A percentile compares a stretch with the other conserved stretches of the same genome.
These are phyloP conservation scores for Coptodon rendalli DNA, from an alignment of 2,113 vertebrate genomes.

Conservation along the genomic window DNA sequence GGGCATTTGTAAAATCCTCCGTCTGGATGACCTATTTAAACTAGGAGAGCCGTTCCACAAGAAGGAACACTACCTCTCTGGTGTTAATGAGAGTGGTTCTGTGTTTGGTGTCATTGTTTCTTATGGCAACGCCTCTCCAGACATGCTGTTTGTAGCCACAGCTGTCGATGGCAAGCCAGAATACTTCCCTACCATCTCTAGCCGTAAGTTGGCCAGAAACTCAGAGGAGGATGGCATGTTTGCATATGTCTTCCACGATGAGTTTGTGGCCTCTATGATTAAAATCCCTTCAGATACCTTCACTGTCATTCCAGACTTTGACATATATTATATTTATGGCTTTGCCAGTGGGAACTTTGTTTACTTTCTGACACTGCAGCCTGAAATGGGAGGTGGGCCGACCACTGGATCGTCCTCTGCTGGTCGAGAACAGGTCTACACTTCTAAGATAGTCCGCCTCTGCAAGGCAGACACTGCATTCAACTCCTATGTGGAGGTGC, in stretches of 20 bases:
- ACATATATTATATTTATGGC: conserved; percentile 97
- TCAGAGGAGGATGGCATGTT: conserved; percentile 97
- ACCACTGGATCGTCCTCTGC: conserved; percentile 87
- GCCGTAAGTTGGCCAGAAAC: conserved; percentile 91
- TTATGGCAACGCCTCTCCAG: conserved; percentile 86
- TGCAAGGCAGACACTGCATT: conserved; percentile 96
- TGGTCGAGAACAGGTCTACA: conserved; percentile 91
- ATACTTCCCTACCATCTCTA: conserved; percentile 98
- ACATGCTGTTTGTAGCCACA: conserved; percentile 94
- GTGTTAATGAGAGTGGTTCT: conserved; percentile 93
- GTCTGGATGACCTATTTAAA: conserved; percentile 96
- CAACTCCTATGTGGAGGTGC: conserved; percentile 96
- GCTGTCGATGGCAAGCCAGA: conserved; percentile 96
- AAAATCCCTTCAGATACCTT: conserved; percentile 98
- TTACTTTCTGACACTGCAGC: conserved; percentile 94
- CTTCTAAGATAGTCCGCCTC: conserved; percentile 93
- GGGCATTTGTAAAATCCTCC: conserved; percentile 94
- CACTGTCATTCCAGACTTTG: conserved; percentile 95
- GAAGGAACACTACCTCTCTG: conserved; percentile 97
- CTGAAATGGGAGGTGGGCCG: conserved; percentile 91
- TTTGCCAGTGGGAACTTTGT: conserved; percentile 97
- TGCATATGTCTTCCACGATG: conserved; percentile 95
- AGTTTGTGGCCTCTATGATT: conserved; percentile 98
- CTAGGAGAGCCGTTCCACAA: conserved; percentile 96
- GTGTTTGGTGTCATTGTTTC: conserved; percentile 97